Base-by-base conservation (phyloP, 2,797 vertebrate genomes). In the Cyprinella venusta region DNA sequence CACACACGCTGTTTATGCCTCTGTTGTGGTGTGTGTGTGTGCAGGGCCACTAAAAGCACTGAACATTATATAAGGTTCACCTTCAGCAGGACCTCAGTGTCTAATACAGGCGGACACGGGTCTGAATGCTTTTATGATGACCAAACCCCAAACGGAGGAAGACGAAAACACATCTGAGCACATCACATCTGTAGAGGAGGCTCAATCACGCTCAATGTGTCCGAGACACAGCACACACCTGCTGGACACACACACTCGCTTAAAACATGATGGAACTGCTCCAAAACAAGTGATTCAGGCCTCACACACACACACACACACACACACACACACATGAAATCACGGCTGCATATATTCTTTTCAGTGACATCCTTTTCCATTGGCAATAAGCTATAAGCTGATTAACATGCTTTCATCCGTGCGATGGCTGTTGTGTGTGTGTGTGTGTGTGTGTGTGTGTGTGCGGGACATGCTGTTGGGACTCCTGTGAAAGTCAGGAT, bases 371-470 rank as follows among this genome's bases (percentile, higher is more conserved):
- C 24, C 59, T 61, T 61, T 26, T 16, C 12, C 59, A 26, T 61
- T 26, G 8, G 5, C 24, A 15, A 7, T 63, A 63, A 63, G 59
- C 59, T 63, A 7, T 63, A 63, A 63, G 59, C 59, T 63, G 59
- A 63, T 63, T 63, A 63, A 63, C 59, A 63, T 63, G 59, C 24
- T 63, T 63, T 63, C 24, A 63, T 63, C 59, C 59, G 15, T 30
- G 15, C 1, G 24, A 15, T 61, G 59, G 59, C 59, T 61, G 38
- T 8, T 40, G 38, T 40, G 40, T 42, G 40, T 42, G 40, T 9
- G 40, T 45, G 4, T 12, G 42, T 45, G 42, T 45, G 42, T 45
- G 42, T 10, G 40, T 42, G 40, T 42, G 8, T 40, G 38, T 9
- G 38, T 9, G 3, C 13, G 16, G 1, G 6, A 63, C 24, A 30